These are phyloP conservation scores for Muscidifurax raptorellus DNA, from an alignment of 1,140 invertebrate species.

Conservation along the genomic window DNA sequence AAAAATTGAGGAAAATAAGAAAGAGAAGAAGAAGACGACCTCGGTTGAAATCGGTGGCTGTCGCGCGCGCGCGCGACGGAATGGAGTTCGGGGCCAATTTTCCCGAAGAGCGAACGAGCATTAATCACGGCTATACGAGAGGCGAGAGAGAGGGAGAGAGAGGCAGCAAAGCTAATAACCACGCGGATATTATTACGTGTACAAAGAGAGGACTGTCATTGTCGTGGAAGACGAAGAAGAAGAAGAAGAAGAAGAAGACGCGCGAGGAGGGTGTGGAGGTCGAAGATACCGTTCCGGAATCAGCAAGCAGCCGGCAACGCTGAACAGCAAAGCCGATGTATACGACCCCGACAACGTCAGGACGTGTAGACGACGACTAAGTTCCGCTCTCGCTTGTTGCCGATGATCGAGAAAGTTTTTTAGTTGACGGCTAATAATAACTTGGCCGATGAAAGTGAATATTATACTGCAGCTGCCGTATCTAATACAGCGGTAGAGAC, in stretches of 20 bases:
- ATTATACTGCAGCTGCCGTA: background rate
- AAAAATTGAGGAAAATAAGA: background rate
- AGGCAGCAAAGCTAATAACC: constrained; percentile 27
- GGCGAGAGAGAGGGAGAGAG: background rate
- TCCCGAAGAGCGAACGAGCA: constrained; percentile 43
- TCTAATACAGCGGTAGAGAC: background rate
- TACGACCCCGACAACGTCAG: background rate
- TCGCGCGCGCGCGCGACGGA: background rate
- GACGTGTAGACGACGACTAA: background rate
- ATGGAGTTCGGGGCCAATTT: constrained; percentile 44
- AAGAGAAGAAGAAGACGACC: background rate
- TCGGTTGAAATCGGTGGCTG: background rate
- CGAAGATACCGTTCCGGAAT: constrained; percentile 38
- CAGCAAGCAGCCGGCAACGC: constrained; percentile 33
- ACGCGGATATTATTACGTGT: constrained; percentile 45
- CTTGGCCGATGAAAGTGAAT: background rate
- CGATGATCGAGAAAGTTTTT: constrained; percentile 2
- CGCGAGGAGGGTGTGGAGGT: background rate
- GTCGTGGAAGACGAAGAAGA: constrained; percentile 17
- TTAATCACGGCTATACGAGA: constrained; percentile 37
- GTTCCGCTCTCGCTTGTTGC: background rate
- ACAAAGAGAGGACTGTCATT: constrained; percentile 36
- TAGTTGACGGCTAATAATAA: background rate
- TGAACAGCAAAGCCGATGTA: background rate
- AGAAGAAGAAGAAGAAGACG: constrained; percentile 3